Evolutionary conservation across 2,797 vertebrate species (phyloP).

Genomic region (Ciconia nigra): DNA sequence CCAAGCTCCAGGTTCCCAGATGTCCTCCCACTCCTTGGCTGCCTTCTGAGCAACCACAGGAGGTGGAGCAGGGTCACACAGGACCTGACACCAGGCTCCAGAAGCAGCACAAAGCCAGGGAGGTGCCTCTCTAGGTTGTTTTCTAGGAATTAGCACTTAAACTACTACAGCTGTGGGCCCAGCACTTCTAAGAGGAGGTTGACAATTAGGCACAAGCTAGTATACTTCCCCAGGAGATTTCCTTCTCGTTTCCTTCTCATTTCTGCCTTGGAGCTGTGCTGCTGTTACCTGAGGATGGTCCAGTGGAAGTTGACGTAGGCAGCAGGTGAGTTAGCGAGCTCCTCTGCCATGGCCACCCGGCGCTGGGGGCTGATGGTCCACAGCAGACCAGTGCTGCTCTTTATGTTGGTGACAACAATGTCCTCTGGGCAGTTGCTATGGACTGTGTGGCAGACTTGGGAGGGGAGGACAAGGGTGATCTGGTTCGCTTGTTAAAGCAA

Average conservation of each 20-base stretch:
- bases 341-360: constrained; percentile 63
- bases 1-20: background rate
- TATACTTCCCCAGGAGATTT: fast-evolving
- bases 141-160: background rate
- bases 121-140: background rate
- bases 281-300: constrained; percentile 66
- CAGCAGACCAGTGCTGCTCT: constrained; percentile 76
- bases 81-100: background rate
- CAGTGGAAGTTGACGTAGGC: constrained; percentile 70
- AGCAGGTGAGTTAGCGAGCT: constrained; percentile 71
- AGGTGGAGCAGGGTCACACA: background rate
- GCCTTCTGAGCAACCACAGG: background rate
- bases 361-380: constrained; percentile 77
- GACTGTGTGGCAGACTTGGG: constrained; percentile 71
- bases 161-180: background rate
- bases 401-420: constrained; percentile 68
- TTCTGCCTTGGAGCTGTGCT: background rate
- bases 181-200: background rate
- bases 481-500: background rate
- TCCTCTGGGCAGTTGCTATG: constrained; percentile 72
- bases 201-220: fast-evolving
- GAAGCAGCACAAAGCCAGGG: background rate
- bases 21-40: background rate
- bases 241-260: constrained; percentile 52
- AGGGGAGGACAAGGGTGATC: background rate